Conservation (phyloP, 2,888 invertebrate genomes). For the Dendrolimus houi region DNA sequence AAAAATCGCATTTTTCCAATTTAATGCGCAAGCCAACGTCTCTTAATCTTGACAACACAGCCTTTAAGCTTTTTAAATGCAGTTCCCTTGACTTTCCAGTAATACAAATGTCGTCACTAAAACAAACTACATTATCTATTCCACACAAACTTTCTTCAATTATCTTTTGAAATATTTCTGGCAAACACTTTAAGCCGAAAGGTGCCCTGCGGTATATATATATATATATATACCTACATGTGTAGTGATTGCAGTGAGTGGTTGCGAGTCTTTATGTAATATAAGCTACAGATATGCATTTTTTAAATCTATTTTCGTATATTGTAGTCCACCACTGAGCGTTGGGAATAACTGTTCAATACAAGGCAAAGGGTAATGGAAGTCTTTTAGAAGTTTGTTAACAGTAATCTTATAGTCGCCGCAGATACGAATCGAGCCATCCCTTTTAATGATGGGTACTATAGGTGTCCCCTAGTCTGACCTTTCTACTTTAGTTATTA, state of each 20-base stretch:
- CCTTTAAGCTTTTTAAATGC: neutral
- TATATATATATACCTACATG: conserved; percentile 6
- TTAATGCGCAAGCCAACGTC: conserved; percentile 3
- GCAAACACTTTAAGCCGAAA: too few species aligned
- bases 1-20: conserved; percentile 4
- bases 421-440: conserved; percentile 15
- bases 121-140: too few species aligned
- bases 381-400: too few species aligned
- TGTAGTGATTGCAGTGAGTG: conserved; percentile 8
- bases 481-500: conserved; percentile 14
- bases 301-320: too few species aligned
- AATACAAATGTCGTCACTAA: too few species aligned
- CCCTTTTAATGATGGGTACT: conserved; percentile 17
- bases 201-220: too few species aligned
- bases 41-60: neutral
- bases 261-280: conserved; percentile 5
- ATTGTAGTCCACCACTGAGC: too few species aligned
- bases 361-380: too few species aligned
- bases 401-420: conserved; percentile 20
- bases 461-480: conserved; percentile 21
- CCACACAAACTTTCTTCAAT: too few species aligned
- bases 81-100: too few species aligned
- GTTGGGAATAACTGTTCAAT: too few species aligned
- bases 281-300: conserved; percentile 7
- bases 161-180: too few species aligned